Base-by-base conservation (phyloP, 37 sponge, comb jelly and placozoan genomes). In the Agelas oroides region DNA sequence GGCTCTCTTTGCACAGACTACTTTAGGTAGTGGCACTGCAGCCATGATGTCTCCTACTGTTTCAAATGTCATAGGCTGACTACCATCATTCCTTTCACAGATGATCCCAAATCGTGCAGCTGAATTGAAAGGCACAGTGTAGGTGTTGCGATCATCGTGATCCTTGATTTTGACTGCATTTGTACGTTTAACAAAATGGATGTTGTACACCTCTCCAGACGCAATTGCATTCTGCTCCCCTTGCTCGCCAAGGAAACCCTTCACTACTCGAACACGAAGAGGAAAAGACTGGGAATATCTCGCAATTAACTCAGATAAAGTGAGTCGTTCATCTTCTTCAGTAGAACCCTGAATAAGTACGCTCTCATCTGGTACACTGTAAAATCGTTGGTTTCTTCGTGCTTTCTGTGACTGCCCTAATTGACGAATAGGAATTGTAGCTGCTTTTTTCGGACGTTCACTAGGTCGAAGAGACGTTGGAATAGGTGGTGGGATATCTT, bases 111-210 rank as follows among this genome's bases (percentile, higher is more conserved):
- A 82, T 28, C 71, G 58, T 20, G 59, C 28, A 1, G 82, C 73
- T 28, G 82, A 82, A 62, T 82, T 82, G 41, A 82, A 24, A 33
- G 82, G 82, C 15, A 82, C 23, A 13, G 33, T 37, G 61, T 71
- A 82, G 20, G 31, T 70, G 1, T 16, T 82, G 34, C 8, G 46
- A 8, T 52, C 63, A 18, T 24, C 0, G 2, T 21, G 2, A 46
- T 82, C 82, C 12, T 37, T 27, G 23, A 82, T 61, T 2, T 72
- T 53, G 55, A 82, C 72, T 2, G 82, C 89, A 27, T 60, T 82
- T 24, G 89, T 38, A 13, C 62, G 71, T 72, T 89, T 89, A 19
- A 89, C 63, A 53, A 89, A 89, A 38, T 89, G 89, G 28, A 89
- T 56, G 56, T 70, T 83, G 76, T 82, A 89, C 27, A 60, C 40